Conservation (phyloP, 2,113 vertebrate genomes). For the Apeltes quadracus region DNA sequence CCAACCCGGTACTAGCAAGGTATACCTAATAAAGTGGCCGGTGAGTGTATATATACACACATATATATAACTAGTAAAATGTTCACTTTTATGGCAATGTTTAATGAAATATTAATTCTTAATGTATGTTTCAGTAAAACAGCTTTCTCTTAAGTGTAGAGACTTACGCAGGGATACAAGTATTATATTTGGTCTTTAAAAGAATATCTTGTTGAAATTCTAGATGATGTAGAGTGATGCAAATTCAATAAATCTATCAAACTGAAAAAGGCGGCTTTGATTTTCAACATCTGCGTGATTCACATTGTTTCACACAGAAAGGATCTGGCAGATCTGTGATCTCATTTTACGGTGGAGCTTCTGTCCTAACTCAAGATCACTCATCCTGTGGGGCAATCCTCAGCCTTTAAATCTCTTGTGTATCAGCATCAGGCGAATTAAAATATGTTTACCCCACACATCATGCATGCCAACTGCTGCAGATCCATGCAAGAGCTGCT, state of each 20-base stretch:
- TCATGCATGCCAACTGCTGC: not conserved
- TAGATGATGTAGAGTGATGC: slow-evolving; percentile 84
- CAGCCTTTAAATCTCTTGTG: not conserved
- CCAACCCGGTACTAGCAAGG: too few species aligned
- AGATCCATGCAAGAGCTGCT: not conserved
- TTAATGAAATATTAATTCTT: slow-evolving; percentile 82
- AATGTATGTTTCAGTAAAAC: slow-evolving; percentile 84
- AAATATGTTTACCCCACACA: not conserved
- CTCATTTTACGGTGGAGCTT: not conserved
- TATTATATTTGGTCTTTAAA: slow-evolving; percentile 82
- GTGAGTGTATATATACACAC: too few species aligned
- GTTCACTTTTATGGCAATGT: slow-evolving; percentile 82
- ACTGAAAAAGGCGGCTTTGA: slow-evolving; percentile 43
- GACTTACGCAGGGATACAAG: slow-evolving; percentile 82
- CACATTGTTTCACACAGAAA: not conserved
- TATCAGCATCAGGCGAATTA: not conserved
- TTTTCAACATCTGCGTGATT: slow-evolving; percentile 7
- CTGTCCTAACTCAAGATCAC: too few species aligned
- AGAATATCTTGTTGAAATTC: slow-evolving; percentile 80
- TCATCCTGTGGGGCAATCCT: not conserved
- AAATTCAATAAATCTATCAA: slow-evolving; percentile 79
- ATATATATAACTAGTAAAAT: slow-evolving; percentile 66
- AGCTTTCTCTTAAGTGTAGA: slow-evolving; percentile 80
- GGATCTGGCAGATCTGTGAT: not conserved
- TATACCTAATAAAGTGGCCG: too few species aligned